phyloP scores from a whole-genome alignment of 1,140 invertebrate genomes.

The Drosophila melanogaster region DNA sequence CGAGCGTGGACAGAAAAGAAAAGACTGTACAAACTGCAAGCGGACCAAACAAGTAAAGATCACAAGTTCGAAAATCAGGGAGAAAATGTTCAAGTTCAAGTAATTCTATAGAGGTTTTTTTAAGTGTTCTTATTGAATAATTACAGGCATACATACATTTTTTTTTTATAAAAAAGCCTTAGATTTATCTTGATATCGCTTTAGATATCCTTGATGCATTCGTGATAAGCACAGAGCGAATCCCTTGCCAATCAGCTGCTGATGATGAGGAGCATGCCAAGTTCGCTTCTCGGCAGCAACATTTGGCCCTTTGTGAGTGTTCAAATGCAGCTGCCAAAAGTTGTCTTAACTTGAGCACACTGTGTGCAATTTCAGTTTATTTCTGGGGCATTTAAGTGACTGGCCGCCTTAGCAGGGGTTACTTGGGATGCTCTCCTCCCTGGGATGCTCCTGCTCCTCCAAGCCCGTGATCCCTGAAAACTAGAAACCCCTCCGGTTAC shows the following conservation, averaged over 20 bases:
- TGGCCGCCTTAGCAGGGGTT: conserved; percentile 63
- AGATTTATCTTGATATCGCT: too few relatives aligned
- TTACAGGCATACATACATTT: too few relatives aligned
- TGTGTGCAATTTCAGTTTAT: conserved; percentile 80
- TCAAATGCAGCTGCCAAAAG: conserved; percentile 70
- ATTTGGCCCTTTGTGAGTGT: conserved; percentile 30
- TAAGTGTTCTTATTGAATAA: too few relatives aligned
- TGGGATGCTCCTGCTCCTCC: conserved; percentile 1
- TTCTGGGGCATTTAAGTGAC: conserved; percentile 73
- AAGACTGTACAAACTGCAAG: background rate
- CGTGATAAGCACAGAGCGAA: background rate
- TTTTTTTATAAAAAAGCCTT: too few relatives aligned
- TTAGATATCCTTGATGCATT: too few relatives aligned
- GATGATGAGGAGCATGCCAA: conserved; percentile 37
- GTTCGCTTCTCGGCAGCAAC: conserved; percentile 15
- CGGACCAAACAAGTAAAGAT: background rate
- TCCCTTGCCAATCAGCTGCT: conserved; percentile 3
- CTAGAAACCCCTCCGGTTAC: conserved; percentile 18
- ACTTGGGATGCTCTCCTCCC: conserved; percentile 19
- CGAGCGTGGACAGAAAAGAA: conserved; percentile 25
- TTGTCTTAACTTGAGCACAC: conserved; percentile 59
- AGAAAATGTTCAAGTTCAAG: background rate
- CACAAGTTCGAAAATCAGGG: background rate
- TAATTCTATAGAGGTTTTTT: too few relatives aligned
- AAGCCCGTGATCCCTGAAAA: background rate